A percentile compares a stretch with the other conserved stretches of the same genome.
These are phyloP conservation scores for Sthenelais limicola DNA, from an alignment of 2,888 invertebrate genomes.

Conservation along the genomic window DNA sequence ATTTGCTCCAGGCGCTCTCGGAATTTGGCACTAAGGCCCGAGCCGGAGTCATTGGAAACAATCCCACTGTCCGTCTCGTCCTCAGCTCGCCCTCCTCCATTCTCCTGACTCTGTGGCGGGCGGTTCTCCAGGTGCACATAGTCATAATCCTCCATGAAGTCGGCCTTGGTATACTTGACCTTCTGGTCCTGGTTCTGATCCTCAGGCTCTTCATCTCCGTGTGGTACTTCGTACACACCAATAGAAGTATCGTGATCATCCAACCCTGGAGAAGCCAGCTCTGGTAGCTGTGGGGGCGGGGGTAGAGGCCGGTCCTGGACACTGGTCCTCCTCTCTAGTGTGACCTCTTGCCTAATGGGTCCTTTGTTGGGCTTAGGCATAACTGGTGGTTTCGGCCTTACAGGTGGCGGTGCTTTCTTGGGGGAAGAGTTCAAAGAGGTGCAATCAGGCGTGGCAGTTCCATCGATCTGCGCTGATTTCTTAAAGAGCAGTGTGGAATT, in stretches of 20 bases:
- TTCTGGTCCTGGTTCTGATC: conserved; percentile 5
- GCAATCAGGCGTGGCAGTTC: not conserved
- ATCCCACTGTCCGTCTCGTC: conserved; percentile 9
- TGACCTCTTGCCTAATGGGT: not conserved
- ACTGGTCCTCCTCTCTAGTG: conserved; percentile 40
- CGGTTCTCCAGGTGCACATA: conserved; percentile 80
- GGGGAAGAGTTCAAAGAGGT: conserved; percentile 25
- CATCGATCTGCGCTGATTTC: conserved; percentile 3
- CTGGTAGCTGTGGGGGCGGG: conserved; percentile 59
- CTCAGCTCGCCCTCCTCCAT: not conserved
- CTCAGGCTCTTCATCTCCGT: not conserved
- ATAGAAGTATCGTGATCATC: not conserved
- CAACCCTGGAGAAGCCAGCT: not conserved
- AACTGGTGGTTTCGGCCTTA: conserved; percentile 33
- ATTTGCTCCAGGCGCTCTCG: conserved; percentile 42
- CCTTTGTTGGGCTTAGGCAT: conserved; percentile 26
- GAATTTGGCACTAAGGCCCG: conserved; percentile 44
- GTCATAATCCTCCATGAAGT: conserved; percentile 89
- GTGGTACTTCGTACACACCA: conserved; percentile 30
- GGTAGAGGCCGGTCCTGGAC: conserved; percentile 79
- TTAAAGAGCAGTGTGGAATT: conserved; percentile 68
- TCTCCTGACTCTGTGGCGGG: conserved; percentile 4
- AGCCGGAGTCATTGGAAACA: conserved; percentile 8
- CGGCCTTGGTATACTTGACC: conserved; percentile 66
- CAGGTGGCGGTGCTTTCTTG: conserved; percentile 42